Base-by-base conservation (phyloP, 2,797 vertebrate species). In the Tragopan temminckii region DNA sequence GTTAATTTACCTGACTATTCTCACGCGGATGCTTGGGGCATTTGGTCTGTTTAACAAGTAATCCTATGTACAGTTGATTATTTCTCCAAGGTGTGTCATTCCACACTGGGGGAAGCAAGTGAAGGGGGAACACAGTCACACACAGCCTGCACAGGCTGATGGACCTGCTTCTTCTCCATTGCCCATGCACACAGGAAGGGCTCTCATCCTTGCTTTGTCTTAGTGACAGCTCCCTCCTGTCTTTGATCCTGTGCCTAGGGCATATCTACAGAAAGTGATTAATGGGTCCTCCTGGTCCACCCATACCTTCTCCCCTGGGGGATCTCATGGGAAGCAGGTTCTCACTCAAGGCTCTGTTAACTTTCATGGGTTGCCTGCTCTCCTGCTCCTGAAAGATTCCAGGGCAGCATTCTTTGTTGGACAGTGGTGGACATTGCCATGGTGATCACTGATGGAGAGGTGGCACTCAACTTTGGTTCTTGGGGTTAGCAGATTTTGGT, bases 161-260 rank as follows among this genome's bases (percentile, higher is more conserved):
- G 27, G 36, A 90, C 24, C 31, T 90, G 45, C n/a, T 36, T 67
- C 43, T 52, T 10, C 29, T 72, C 35, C n/a, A 17, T 61, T 19
- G 9, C 18, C 19, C 3, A 1, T 0, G 3, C 20, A 24, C 23
- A 59, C 2, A 0, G 33, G 59, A 0, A 3, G 38, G 33, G 81
- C 29, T 58, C 25, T 43, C 33, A 38, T 3, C 45, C 21, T 31
- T 46, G 31, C 19, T 57, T 58, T 87, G 57, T 50, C 48, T 61
- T 27, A 48, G 68, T 2, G 11, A 45, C 43, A 70, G 17, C 11
- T 64, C 1, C 4, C 68, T 61, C 48, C 1, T 1, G 23, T 20
- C 35, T 68, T 29, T 1, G 1, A 5, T 35, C 18, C 45, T 14
- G 6, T 43, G 55, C 29, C 20, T 25, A 40, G 45, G 29, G 35